Base-by-base conservation (phyloP, 2,113 vertebrate species). In the Tachycineta bicolor region DNA sequence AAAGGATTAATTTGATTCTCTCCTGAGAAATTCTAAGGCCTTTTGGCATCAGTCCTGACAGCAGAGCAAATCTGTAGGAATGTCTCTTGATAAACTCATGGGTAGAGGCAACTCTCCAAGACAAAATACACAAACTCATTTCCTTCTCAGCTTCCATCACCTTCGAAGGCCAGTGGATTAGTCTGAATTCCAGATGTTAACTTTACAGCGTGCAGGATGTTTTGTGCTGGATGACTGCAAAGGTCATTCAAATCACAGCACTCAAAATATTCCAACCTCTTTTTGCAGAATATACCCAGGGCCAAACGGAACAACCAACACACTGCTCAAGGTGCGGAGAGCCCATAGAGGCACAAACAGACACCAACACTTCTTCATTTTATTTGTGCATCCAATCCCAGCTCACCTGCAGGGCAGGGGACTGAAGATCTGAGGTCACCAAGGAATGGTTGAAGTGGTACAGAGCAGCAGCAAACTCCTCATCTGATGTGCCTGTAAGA, bases 361-460 rank as follows among this genome's bases (percentile, higher is more conserved):
- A 64, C 19, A 83, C 10, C 43, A 81, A 28, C 26, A 49, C 5
- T 58, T 37, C 62, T 17, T 75, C 6, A 14, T 34, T 78, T 69
- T 13, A 65, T 52, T 62, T 31, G 47, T 7, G 24, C 11, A 41
- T 52, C 64, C 39, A 37, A 22, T 11, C 28, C 10, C 6, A 71
- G 46, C 94, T 97, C 64, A 99, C 99, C 98, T 99, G 99, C 94
- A 99, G 97, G 33, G 98, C 98, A 33, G 99, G 99, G 24, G 99
- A 99, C 89, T 99, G 99, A 69, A 99, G 98, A 89, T 99, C 99
- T 26, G 99, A 99, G 21, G 99, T 99, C 23, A 99, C 99, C 70
- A 99, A 95, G 22, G 99, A 99, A 96, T 99, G 99, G 97, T 99
- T 99, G 96, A 99, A 99, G 96, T 99, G 99, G 97, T 99, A 99